Conservation (phyloP, 2,113 vertebrate genomes). For the Notothenia rossii region DNA sequence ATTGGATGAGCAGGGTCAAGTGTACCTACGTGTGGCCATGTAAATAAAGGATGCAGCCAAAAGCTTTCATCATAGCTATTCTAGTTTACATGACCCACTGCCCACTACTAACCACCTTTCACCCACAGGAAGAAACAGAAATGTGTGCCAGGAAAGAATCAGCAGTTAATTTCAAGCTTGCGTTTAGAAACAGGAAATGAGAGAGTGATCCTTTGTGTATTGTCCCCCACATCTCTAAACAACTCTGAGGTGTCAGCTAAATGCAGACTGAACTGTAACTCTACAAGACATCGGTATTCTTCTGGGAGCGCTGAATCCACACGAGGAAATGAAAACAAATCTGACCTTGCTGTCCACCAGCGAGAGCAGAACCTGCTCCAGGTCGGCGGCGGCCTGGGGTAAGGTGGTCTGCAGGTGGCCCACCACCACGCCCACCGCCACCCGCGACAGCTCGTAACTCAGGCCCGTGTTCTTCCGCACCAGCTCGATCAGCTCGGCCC, state of each 20-base stretch:
- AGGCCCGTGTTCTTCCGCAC: constrained; percentile 95
- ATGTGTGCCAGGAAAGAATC: constrained; percentile 13
- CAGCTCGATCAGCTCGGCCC: constrained; percentile 95
- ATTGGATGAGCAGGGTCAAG: not conserved
- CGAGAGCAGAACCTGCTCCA: constrained; percentile 95
- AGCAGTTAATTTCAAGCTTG: not conserved
- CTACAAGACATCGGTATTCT: constrained; percentile 23
- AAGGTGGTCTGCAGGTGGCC: constrained; percentile 93
- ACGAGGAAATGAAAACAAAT: constrained; percentile 38
- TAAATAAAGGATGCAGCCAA: constrained; percentile 20
- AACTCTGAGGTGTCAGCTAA: constrained; percentile 25
- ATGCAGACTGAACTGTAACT: constrained; percentile 48
- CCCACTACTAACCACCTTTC: not conserved
- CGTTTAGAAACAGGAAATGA: constrained; percentile 39
- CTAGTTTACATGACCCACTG: not conserved
- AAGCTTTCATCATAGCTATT: constrained; percentile 11
- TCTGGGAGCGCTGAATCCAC: constrained; percentile 15
- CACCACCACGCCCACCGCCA: constrained; percentile 93
- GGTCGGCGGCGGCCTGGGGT: constrained; percentile 84
- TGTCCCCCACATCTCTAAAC: not conserved
- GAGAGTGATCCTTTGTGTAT: not conserved
- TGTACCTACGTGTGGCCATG: constrained; percentile 5
- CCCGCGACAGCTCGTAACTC: constrained; percentile 95
- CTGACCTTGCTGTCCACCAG: constrained; percentile 96
- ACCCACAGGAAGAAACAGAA: constrained; percentile 7